Evolutionary conservation across 2,113 vertebrate genomes (phyloP).

Genomic region (Myrmecophaga tridactyla): DNA sequence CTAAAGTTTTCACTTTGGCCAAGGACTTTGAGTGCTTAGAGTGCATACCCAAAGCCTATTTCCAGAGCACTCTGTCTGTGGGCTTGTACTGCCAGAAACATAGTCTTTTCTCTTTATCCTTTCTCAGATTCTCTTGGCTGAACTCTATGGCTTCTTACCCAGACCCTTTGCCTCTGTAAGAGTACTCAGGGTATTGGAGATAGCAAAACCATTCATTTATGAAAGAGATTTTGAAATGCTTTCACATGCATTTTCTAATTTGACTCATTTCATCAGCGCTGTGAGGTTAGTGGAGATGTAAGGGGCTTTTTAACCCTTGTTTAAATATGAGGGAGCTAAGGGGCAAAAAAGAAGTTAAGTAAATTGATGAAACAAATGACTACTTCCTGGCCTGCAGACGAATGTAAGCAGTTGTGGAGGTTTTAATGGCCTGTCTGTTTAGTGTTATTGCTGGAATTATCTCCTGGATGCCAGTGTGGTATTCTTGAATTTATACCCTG

Average conservation of each 20-base stretch:
- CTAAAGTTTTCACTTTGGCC: background rate
- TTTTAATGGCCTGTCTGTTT: background rate
- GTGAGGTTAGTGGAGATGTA: background rate
- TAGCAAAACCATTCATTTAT: background rate
- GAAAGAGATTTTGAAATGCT: background rate
- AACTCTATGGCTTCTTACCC: background rate
- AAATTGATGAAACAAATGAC: background rate
- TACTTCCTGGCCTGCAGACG: background rate
- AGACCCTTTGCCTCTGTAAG: background rate
- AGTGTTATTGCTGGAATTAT: background rate
- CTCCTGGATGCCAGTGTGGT: background rate
- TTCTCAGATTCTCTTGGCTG: background rate
- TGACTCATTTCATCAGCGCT: background rate
- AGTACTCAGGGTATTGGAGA: background rate
- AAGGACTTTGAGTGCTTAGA: too few relatives aligned
- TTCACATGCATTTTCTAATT: background rate
- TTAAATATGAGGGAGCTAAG: background rate
- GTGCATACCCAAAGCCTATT: background rate
- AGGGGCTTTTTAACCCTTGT: background rate
- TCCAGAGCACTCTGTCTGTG: background rate
- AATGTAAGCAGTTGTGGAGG: background rate
- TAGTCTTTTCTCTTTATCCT: fast-evolving
- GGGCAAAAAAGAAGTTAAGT: background rate
- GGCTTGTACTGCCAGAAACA: too few relatives aligned
- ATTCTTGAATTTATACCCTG: background rate